phyloP scores from a whole-genome alignment of 2,888 invertebrate species.

The Calliscelio sp. region DNA sequence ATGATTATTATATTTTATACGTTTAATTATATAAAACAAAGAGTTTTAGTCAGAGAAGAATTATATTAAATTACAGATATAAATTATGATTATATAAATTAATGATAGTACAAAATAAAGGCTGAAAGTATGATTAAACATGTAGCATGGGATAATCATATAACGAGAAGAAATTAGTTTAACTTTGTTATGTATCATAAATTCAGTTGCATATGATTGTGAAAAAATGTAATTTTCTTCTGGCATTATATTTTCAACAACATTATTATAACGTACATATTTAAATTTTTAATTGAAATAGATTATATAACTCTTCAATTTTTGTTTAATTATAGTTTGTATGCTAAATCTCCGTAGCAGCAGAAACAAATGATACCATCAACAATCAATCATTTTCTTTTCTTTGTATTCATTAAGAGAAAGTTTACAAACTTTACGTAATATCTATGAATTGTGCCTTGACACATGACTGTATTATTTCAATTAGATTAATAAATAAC shows the following conservation, averaged over 20 bases:
- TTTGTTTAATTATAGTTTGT: neutral
- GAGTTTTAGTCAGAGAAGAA: too few species aligned
- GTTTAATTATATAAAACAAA: too few species aligned
- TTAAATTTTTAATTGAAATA: too few species aligned
- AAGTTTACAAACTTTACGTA: neutral
- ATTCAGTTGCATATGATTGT: too few species aligned
- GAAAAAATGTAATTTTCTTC: too few species aligned
- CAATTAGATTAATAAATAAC: neutral
- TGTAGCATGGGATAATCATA: neutral
- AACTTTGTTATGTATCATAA: neutral
- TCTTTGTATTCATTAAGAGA: slow-evolving; percentile 2
- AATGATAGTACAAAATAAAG: too few species aligned
- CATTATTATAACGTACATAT: too few species aligned
- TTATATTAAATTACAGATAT: too few species aligned
- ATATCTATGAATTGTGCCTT: neutral
- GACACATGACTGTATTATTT: neutral
- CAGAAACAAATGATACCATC: neutral
- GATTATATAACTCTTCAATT: neutral
- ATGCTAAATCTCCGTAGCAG: neutral
- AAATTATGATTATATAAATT: too few species aligned
- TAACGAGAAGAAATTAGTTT: neutral
- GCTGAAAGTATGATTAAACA: too few species aligned
- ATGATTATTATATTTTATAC: too few species aligned
- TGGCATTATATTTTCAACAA: too few species aligned
- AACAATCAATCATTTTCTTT: slow-evolving; percentile 2